A percentile compares a stretch with the other conserved stretches of the same genome.
These are phyloP conservation scores for Helarctos malayanus DNA, from an alignment of 2,797 vertebrate species.

Conservation along the genomic window DNA sequence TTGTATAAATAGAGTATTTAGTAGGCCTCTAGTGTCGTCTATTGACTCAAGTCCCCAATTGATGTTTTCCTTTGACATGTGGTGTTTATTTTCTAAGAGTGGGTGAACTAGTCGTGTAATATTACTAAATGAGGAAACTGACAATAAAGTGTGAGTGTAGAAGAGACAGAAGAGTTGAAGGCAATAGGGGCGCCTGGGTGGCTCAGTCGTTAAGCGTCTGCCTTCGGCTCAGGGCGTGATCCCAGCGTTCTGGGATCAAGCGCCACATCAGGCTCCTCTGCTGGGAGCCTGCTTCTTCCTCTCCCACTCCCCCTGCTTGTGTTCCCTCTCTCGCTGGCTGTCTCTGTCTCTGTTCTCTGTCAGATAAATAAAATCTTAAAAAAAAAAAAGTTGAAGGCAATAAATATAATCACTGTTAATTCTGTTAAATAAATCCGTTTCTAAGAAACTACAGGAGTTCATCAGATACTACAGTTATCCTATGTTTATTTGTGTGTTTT, in stretches of 20 bases:
- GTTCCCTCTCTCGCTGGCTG: too few species aligned
- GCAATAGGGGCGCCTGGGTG: neutral
- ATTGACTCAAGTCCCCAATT: neutral
- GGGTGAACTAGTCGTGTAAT: neutral
- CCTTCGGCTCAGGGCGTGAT: too few species aligned
- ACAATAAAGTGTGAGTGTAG: neutral
- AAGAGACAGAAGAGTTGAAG: neutral
- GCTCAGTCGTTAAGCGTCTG: too few species aligned
- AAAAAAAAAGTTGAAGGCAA: neutral
- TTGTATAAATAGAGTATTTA: neutral
- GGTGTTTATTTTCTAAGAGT: constrained; percentile 31
- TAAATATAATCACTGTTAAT: neutral
- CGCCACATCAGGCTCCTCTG: too few species aligned
- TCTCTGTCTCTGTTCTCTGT: too few species aligned
- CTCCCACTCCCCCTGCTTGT: too few species aligned
- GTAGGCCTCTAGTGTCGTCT: neutral
- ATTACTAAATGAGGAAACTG: constrained; percentile 49
- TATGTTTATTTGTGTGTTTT: constrained; percentile 13
- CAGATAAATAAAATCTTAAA: too few species aligned
- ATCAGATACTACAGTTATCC: constrained; percentile 8
- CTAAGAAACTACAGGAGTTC: neutral
- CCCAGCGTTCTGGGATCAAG: too few species aligned
- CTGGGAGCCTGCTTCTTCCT: too few species aligned
- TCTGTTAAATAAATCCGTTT: constrained; percentile 15
- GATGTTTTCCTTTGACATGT: constrained; percentile 47